Percentiles rank a stretch among this genome's conserved stretches.
phyloP scores from a whole-genome alignment of 2,888 invertebrate genomes.

The Drosophila buzzatii region DNA sequence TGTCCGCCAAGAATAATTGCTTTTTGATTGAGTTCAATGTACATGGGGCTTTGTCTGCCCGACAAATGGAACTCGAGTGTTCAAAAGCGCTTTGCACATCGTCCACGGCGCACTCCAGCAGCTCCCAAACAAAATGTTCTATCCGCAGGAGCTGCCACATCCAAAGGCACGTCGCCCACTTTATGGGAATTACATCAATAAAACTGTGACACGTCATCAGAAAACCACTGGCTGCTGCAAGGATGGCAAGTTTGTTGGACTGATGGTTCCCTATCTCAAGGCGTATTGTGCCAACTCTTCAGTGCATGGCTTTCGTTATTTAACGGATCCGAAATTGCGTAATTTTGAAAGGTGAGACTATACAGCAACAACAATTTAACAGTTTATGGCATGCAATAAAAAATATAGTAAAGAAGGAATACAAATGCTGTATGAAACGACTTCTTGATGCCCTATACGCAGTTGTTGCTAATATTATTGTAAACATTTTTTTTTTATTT shows the following conservation, averaged over 20 bases:
- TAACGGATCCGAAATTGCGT: slow-evolving; percentile 74
- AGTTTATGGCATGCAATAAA: neutral
- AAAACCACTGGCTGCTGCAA: neutral
- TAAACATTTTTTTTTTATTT: too few relatives aligned
- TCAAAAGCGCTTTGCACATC: slow-evolving; percentile 44
- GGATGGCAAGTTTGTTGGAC: slow-evolving; percentile 14
- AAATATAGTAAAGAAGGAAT: neutral
- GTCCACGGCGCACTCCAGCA: slow-evolving; percentile 27
- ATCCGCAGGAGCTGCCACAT: slow-evolving; percentile 58
- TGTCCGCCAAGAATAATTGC: slow-evolving; percentile 76
- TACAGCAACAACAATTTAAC: too few relatives aligned
- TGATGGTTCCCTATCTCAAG: slow-evolving; percentile 64
- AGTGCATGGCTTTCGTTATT: slow-evolving; percentile 81
- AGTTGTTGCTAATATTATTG: too few relatives aligned
- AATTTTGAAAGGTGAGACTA: slow-evolving; percentile 76
- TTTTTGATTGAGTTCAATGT: slow-evolving; percentile 81
- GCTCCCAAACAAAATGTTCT: slow-evolving; percentile 46
- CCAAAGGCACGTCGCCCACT: slow-evolving; percentile 60
- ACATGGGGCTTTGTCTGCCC: slow-evolving; percentile 41
- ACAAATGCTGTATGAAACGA: neutral
- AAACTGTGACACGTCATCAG: slow-evolving; percentile 25
- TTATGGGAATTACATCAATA: slow-evolving; percentile 32
- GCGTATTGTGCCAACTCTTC: slow-evolving; percentile 77
- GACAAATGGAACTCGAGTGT: slow-evolving; percentile 49
- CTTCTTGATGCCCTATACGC: neutral